These are phyloP conservation scores for Artemisiospiza belli DNA, from an alignment of 2,113 vertebrate genomes.

Conservation along the genomic window DNA sequence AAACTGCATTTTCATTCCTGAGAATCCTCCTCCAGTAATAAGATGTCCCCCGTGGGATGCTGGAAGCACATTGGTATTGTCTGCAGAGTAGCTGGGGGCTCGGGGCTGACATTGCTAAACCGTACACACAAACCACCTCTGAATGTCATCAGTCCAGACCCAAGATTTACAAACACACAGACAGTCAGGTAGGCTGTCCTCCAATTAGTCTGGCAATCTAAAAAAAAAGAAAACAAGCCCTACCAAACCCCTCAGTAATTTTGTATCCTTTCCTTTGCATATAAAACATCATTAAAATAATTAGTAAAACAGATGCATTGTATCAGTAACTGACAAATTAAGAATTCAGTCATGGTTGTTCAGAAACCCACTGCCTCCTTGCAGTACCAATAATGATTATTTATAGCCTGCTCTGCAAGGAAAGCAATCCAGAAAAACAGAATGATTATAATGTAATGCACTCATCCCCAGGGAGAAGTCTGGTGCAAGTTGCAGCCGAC, in stretches of 20 bases:
- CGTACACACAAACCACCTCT: background rate
- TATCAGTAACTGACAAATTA: conserved; percentile 39
- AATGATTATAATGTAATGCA: background rate
- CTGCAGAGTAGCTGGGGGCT: background rate
- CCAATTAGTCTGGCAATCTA: background rate
- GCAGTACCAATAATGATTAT: conserved; percentile 40
- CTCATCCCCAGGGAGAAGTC: background rate
- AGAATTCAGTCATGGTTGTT: background rate
- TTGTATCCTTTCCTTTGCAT: background rate
- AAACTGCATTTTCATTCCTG: conserved; percentile 41
- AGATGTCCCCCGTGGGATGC: conserved; percentile 15
- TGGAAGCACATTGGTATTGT: background rate
- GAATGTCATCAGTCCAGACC: background rate
- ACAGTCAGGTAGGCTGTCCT: background rate
- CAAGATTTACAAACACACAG: background rate
- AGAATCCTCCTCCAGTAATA: background rate
- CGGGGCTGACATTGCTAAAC: background rate
- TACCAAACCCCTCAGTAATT: background rate
- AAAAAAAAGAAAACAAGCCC: background rate
- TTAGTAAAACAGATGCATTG: conserved; percentile 10
- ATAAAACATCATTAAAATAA: conserved; percentile 5
- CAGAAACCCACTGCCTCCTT: background rate
- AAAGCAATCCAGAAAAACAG: conserved; percentile 30
- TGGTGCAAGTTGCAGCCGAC: background rate
- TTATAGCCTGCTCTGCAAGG: conserved; percentile 16